Evolutionary conservation across 2,888 invertebrate genomes (phyloP), one percentile per base, ranked within the genome.

Genomic region (Rhingia rostrata): DNA sequence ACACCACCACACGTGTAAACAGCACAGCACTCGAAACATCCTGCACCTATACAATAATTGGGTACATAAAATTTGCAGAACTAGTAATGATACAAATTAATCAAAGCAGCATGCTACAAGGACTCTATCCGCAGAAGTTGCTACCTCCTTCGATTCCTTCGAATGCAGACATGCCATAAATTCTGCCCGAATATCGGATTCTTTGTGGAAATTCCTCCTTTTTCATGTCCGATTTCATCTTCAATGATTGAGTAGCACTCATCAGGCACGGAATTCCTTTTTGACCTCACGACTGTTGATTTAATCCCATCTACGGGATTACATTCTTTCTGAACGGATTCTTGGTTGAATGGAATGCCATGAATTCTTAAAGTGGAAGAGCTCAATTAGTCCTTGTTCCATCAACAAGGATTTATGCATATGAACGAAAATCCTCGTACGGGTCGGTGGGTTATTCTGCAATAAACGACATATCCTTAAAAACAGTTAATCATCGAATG

Each of bases 371-470:
- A 33, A 60, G 4, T 45, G 7, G 12, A 60, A 58, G 32, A 32
- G 32, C 60, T 33, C 60, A 43, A 60, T 60, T 60, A 60, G 43
- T 30, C 39, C n/a, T 30, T 12, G 43, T 43, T 45, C 30, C 4
- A 2, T 22, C 22, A 22, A 2, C 12, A 22, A 5, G 0, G 0
- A 4, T 4, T 22, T 30, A 14, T 4, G 43, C 9, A 60, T 32
- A 33, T 32, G 43, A 33, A 32, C 22, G 2, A 22, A 22, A 22
- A 22, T 22, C 22, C 22, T 2, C 2, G 2, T 22, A 22, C 22
- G 2, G 22, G 22, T 22, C 1, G 22, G 22, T 22, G 1, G 22
- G 22, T 22, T 22, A 2, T 22, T 22, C 22, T n/a, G 22, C 22
- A 22, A 22, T 22, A 22, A 2, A 22, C 1, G 2, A 22, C 1